Evolutionary conservation across 2,888 invertebrate genomes (phyloP).

Genomic region (Platycheirus rosarum): DNA sequence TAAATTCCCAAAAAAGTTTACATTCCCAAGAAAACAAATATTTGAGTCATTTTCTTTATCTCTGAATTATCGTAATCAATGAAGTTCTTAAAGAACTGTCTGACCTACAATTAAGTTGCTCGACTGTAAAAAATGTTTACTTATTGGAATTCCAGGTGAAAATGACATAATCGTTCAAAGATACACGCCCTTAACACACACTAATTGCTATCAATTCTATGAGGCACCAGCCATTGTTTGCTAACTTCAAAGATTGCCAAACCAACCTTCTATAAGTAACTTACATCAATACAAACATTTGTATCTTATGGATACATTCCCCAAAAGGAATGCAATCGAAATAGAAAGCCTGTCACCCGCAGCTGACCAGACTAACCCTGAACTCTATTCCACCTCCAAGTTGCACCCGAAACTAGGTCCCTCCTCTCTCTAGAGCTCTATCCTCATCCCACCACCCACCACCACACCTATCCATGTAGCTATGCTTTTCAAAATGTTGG

Average conservation of each 20-base stretch:
- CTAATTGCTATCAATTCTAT: conserved; percentile 29
- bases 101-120: conserved; percentile 25
- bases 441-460: not conserved
- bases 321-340: conserved; percentile 43
- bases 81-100: not conserved
- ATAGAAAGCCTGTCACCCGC: conserved; percentile 43
- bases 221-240: not conserved
- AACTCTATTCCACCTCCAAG: conserved; percentile 50
- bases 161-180: conserved; percentile 50
- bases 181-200: conserved; percentile 44
- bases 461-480: too few relatives aligned
- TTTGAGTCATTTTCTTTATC: not conserved
- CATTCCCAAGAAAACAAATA: too few relatives aligned
- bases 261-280: too few relatives aligned
- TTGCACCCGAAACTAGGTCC: conserved; percentile 20
- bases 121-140: conserved; percentile 23
- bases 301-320: too few relatives aligned
- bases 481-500: conserved; percentile 28
- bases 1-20: too few relatives aligned
- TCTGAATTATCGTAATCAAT: not conserved
- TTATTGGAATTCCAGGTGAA: not conserved
- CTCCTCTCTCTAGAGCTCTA: not conserved
- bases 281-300: too few relatives aligned
- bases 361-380: conserved; percentile 68
- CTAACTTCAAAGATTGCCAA: too few relatives aligned